These are phyloP conservation scores for Prolemur simus DNA, from an alignment of 2,113 vertebrate species.

Conservation along the genomic window DNA sequence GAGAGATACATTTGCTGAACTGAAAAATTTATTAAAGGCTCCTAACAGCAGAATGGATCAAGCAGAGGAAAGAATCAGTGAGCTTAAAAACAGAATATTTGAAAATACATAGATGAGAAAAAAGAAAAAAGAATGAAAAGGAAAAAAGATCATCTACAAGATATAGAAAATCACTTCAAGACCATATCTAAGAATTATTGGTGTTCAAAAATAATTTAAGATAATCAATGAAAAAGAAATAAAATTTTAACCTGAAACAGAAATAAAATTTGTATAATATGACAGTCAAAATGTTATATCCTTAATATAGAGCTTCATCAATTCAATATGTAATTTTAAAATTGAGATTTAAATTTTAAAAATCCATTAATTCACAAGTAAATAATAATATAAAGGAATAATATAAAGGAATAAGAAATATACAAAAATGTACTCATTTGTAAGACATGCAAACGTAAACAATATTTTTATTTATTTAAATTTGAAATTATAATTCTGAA, in stretches of 20 bases:
- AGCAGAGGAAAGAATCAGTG: no score
- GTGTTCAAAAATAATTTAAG: neutral
- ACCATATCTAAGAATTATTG: no score
- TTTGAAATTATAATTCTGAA: neutral
- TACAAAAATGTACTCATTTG: neutral
- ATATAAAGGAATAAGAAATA: neutral
- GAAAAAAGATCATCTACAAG: no score
- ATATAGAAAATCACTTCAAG: no score
- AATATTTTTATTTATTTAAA: conserved; percentile 29
- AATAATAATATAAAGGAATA: neutral
- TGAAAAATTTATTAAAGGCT: no score
- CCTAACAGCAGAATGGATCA: no score
- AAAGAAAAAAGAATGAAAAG: no score
- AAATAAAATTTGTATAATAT: neutral
- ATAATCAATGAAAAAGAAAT: neutral
- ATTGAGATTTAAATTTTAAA: neutral
- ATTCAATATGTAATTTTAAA: neutral
- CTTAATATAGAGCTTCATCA: neutral
- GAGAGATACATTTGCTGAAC: no score
- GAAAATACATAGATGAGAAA: no score
- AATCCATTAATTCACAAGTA: neutral
- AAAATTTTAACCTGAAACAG: neutral
- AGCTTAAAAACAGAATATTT: no score
- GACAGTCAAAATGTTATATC: neutral
- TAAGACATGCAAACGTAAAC: neutral